Conservation (phyloP, 2,113 vertebrate species). For the Trematocara macrostoma region DNA sequence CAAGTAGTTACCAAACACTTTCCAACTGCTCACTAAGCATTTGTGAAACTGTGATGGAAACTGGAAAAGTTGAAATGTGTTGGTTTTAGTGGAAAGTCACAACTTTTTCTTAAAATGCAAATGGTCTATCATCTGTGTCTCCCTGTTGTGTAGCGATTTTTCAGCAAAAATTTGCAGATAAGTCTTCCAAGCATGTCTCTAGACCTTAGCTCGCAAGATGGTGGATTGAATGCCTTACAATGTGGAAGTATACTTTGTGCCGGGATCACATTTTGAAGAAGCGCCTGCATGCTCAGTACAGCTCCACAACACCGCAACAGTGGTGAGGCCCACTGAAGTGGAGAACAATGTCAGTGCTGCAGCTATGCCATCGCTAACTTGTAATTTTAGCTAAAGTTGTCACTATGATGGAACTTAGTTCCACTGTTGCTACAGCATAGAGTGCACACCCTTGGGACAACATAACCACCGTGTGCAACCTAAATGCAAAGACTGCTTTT, state of each 20-base stretch:
- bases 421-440: not conserved
- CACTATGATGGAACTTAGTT: not conserved
- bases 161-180: not conserved
- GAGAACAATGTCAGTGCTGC: not conserved
- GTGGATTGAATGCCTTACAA: rapidly evolving
- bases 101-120: not conserved
- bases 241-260: not conserved
- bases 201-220: not conserved
- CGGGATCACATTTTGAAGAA: not conserved
- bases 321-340: not conserved
- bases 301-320: not conserved
- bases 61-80: not conserved
- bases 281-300: not conserved
- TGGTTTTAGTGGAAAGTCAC: not conserved
- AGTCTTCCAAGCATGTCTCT: not conserved
- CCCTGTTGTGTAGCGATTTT: not conserved
- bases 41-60: not conserved
- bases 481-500: not conserved
- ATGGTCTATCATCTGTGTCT: not conserved
- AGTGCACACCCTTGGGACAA: not conserved
- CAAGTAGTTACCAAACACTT: not conserved
- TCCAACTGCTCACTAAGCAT: not conserved
- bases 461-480: not conserved
- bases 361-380: not conserved
- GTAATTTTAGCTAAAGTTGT: not conserved